Conservation (phyloP, 92 coral and sea anemone species). For the Plumapathes pennacea region DNA sequence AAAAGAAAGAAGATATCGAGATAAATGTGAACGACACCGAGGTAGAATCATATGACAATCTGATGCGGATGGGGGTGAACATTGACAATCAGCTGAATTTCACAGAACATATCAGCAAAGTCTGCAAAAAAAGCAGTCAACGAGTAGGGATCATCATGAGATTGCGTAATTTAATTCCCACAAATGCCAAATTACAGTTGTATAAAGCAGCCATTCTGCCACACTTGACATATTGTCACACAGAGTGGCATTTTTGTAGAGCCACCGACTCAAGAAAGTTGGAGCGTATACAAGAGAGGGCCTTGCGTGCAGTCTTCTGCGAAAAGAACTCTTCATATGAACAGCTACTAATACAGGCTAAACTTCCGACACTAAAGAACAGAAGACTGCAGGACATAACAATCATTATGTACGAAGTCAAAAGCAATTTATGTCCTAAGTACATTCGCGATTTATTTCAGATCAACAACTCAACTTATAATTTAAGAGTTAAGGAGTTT, state of each 20-base stretch:
- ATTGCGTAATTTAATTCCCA: not conserved
- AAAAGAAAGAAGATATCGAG: slow-evolving; percentile 14
- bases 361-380: not conserved
- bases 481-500: slow-evolving; percentile 5
- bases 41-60: not conserved
- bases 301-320: not conserved
- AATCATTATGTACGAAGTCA: slow-evolving; percentile 18
- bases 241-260: not conserved
- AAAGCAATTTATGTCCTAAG: not conserved
- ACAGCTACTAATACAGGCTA: not conserved
- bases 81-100: slow-evolving; percentile 17
- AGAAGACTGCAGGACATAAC: slow-evolving; percentile 4
- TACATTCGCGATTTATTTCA: slow-evolving; percentile 6
- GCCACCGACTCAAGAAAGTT: slow-evolving; percentile 14
- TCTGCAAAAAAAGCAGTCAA: slow-evolving; percentile 17
- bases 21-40: slow-evolving; percentile 11
- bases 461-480: not conserved
- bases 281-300: slow-evolving; percentile 10
- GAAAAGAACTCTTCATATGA: not conserved
- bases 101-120: slow-evolving; percentile 11
- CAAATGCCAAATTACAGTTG: slow-evolving; percentile 1
- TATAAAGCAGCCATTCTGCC: slow-evolving; percentile 4
- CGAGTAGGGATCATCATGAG: not conserved
- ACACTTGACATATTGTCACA: not conserved
- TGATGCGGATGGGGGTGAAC: slow-evolving; percentile 20